Percentiles rank a stretch among this genome's conserved stretches.
Evolutionary conservation across 2,797 vertebrate genomes (phyloP).

Genomic region (Lepus townsendii): DNA sequence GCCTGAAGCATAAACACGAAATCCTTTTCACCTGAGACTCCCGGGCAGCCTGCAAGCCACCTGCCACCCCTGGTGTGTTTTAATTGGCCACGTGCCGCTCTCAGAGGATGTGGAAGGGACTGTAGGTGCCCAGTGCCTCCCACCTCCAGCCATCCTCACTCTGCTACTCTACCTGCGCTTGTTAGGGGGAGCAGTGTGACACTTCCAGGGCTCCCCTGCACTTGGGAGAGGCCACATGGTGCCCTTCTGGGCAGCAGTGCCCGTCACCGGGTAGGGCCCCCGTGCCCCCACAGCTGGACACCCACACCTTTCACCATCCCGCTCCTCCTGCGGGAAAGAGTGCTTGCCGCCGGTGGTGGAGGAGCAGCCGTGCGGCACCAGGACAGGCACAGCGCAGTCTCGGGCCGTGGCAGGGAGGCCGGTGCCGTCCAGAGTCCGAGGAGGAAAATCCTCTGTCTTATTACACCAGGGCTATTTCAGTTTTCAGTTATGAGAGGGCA

Average conservation of each 20-base stretch:
- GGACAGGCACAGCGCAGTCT: not conserved
- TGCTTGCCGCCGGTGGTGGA: not conserved
- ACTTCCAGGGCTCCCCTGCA: not conserved
- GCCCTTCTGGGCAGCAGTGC: not conserved
- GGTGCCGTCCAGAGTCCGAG: accelerated
- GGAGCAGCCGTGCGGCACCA: not conserved
- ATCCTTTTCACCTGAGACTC: not conserved
- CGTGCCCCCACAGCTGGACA: not conserved
- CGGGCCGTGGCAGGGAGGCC: accelerated
- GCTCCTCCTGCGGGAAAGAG: not conserved
- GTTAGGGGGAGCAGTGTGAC: no score
- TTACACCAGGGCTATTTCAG: not conserved
- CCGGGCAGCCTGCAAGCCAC: not conserved
- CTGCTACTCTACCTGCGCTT: not conserved
- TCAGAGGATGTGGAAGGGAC: not conserved
- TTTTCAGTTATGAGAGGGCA: not conserved
- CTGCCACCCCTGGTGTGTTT: accelerated
- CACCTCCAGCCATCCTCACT: not conserved
- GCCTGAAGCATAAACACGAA: no score
- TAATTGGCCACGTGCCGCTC: not conserved
- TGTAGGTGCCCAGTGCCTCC: accelerated
- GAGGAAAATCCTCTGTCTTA: not conserved
- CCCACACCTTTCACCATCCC: accelerated
- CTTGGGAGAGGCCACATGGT: accelerated
- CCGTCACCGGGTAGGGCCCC: not conserved